Evolutionary conservation across 2,113 vertebrate species (phyloP).

Genomic region (Plectropomus leopardus): DNA sequence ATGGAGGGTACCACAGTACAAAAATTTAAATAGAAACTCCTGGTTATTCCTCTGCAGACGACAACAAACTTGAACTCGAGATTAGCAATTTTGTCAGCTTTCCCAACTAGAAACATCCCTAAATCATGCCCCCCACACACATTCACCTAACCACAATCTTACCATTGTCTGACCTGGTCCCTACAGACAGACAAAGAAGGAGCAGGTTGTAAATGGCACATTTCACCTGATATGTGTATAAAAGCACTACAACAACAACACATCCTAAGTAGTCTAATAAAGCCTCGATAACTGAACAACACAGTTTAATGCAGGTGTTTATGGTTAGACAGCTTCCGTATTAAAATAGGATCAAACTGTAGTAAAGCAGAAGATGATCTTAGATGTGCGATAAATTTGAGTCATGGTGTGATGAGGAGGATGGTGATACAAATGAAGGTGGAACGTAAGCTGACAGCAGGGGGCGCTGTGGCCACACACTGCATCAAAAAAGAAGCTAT

Average conservation of each 20-base stretch:
- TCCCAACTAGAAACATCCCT: slow-evolving; percentile 59
- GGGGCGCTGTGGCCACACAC: slow-evolving; percentile 63
- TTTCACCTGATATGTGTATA: neutral
- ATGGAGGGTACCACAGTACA: neutral
- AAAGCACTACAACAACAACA: neutral
- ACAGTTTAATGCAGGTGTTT: slow-evolving; percentile 6
- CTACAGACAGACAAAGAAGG: slow-evolving; percentile 88
- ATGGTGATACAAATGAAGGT: slow-evolving; percentile 22
- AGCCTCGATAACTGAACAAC: neutral
- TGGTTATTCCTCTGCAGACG: neutral
- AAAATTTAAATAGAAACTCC: neutral
- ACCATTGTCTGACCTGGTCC: slow-evolving; percentile 92
- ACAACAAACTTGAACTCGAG: neutral
- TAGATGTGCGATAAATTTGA: slow-evolving; percentile 40
- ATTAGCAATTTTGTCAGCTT: neutral
- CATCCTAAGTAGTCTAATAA: neutral
- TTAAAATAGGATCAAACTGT: slow-evolving; percentile 14
- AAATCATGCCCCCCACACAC: slow-evolving; percentile 45
- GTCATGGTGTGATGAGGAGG: slow-evolving; percentile 29
- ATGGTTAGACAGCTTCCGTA: neutral
- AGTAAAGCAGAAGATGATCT: slow-evolving; percentile 50
- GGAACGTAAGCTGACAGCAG: slow-evolving; percentile 56
- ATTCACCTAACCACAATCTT: slow-evolving; percentile 80
- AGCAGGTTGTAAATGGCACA: slow-evolving; percentile 66
- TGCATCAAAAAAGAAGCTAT: slow-evolving; percentile 18